Evolutionary conservation across 1,140 invertebrate genomes (phyloP), one percentile per base, ranked within the genome.

Genomic region (Epicauta chinensis): DNA sequence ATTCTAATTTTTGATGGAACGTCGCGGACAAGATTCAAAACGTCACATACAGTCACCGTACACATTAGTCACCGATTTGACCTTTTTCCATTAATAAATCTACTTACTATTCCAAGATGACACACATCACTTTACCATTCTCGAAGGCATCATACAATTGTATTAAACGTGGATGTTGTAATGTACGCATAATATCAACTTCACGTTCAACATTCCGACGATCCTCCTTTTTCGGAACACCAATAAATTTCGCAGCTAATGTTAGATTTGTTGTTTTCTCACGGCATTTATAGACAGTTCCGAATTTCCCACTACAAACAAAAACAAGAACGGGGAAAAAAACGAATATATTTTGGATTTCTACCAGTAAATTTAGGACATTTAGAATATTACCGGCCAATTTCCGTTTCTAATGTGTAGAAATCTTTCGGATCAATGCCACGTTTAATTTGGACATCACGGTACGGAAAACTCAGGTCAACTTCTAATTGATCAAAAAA

Each of bases 111-210:
- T 98, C 96, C 47, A 96, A 78, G 44, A 98, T 84, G 51, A 98
- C 88, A 71, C 91, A 93, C 81, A 98, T 94, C 58, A 89, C 84
- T 73, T 92, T 91, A 54, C 83, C 84, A 66, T 85, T 86, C 68
- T 97, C 93, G 68, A 92, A 97, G 2, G 93, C 93, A 67, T 97
- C 95, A 70, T 97, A 98, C 1, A 98, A 78, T 71, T 98, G 94
- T 60, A 98, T 90, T 7, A 98, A 81, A 55, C 93, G 73, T 4
- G 93, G 92, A 79, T 98, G 93, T 65, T 94, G 89, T 7, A 98
- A 77, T 48, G 81, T 74, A 65, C 91, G 82, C 95, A 98, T 98
- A 55, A 98, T 95, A 57, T 97, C 93, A 16, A 98, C 87, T 73
- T 98, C 96, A 46, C 94, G 78, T 69, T 94, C 89, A 23, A 97